These are phyloP conservation scores for Corythornis vintsioides DNA, from an alignment of 2,113 vertebrate genomes.

Conservation along the genomic window DNA sequence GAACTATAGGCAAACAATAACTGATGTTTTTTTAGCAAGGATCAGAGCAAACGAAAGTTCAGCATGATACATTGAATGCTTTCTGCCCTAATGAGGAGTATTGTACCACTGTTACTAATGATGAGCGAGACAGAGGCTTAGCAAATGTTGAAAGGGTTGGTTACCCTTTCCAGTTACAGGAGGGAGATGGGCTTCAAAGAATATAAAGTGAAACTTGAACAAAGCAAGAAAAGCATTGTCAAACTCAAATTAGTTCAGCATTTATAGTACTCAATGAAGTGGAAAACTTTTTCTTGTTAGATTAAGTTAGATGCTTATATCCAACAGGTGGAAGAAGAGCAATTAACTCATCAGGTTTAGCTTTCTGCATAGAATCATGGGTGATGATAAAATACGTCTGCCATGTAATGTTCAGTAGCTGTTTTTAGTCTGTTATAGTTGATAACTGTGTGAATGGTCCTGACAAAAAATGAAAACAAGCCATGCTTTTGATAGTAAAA, in stretches of 20 bases:
- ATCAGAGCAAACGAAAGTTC: constrained; percentile 43
- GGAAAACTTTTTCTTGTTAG: background rate
- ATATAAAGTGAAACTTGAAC: constrained; percentile 8
- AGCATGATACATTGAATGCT: constrained; percentile 26
- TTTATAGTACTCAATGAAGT: background rate
- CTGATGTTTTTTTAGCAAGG: constrained; percentile 18
- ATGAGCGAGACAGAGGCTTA: constrained; percentile 3
- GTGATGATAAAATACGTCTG: background rate
- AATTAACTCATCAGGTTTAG: background rate
- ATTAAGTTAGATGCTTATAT: background rate
- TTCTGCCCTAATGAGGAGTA: constrained; percentile 50
- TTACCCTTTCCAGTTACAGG: background rate
- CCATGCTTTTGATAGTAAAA: background rate
- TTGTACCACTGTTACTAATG: background rate
- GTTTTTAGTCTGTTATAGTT: background rate
- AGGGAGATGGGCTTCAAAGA: constrained; percentile 21
- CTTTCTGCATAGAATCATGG: background rate
- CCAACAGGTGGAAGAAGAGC: background rate
- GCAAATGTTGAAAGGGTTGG: background rate
- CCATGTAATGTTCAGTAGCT: background rate
- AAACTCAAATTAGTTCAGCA: constrained; percentile 21
- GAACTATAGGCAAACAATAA: constrained; percentile 52
- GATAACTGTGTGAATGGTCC: background rate
- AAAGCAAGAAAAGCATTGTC: constrained; percentile 25
- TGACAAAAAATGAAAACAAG: background rate